Base-by-base conservation (phyloP, 2,888 invertebrate species). In the Nemotelus pantherinus region DNA sequence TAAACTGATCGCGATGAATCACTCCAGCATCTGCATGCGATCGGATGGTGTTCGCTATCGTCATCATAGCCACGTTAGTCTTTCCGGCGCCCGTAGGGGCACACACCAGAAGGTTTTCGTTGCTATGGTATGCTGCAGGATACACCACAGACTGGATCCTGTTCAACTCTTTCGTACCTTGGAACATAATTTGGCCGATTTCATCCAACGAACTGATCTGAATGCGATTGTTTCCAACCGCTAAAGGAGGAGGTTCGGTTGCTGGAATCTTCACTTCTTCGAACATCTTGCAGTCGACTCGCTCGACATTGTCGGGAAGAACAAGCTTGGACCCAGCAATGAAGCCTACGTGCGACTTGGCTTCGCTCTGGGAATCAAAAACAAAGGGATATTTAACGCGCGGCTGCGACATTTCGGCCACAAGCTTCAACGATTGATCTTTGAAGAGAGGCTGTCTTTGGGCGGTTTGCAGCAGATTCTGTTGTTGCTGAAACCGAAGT, bases 11-110 rank as follows among this genome's bases (percentile, higher is more conserved):
- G 83, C 94, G 95, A 87, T 93, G 92, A 76, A 98, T 93, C 3
- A 94, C 90, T 77, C 94, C 93, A 81, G 92, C 90, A 81, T 93
- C 92, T 71, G 96, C 91, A 85, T 97, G 93, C 80, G 94, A 92
- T 81, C 94, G 93, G 65, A 99, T 92, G 81, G 96, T 95, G 86
- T 97, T 95, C 0, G 98, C 91, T 43, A 99, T 94, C 1, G 97
- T 91, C 65, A 99, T 87, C 89, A 99, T 90, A 0, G 99, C 99
- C 77, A 99, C 96, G 85, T 99, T 99, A 0, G 99, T 99, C 88
- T 99, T 99, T 47, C 99, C 99, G 0, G 99, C 98, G 3, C 99
- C 99, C 0, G 99, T 99, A 0, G 99, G 99, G 0, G 99, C 99
- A 87, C 99, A 99, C 77, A 99, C 96, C 74, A 99, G 88, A 83